Base-by-base conservation (phyloP, 2,797 vertebrate genomes). In the Heliangelus exortis region DNA sequence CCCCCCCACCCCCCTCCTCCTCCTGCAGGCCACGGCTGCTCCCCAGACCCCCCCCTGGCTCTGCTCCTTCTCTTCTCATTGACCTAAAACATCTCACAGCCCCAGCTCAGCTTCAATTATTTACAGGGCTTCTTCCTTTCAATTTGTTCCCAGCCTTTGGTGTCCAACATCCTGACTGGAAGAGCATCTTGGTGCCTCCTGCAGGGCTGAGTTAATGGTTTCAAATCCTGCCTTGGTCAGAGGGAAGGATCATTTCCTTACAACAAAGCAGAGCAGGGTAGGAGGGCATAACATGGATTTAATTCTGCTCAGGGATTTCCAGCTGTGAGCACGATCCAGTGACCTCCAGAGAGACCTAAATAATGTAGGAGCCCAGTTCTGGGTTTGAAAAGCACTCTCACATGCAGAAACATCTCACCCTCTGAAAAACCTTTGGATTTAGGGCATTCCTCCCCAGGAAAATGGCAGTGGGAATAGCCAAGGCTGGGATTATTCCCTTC, bases 121-220 rank as follows among this genome's bases (percentile, higher is more conserved):
- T 93, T 69, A 93, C 31, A 67, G 77, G n/a, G 28, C 87, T 63
- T 86, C 58, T 86, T 84, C 31, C 74, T 94, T 96, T 33, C 71
- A 31, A 78, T 93, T 93, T 59, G 28, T 45, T 91, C 78, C 91
- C 90, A 69, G 85, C 31, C 15, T 9, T 78, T 72, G 69, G 80
- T 88, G 87, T 75, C 73, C 53, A 95, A 69, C 41, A 15, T 67
- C 76, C 63, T 47, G 48, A n/a, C 63, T 73, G 66, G 57, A 78
- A 34, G 41, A 65, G 31, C 50, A 36, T 16, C 76, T 76, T 6
- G 0, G 34, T 57, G 39, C 43, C 61, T 89, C 5, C 5, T 34
- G 61, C 78, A 84, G 45, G 65, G 22, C 62, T 58, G 66, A 0
- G 6, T 41, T 51, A 43, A 33, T 6, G 16, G 39, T 41, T 62